Base-by-base conservation (phyloP, 2,797 vertebrate species). In the Nasua narica region DNA sequence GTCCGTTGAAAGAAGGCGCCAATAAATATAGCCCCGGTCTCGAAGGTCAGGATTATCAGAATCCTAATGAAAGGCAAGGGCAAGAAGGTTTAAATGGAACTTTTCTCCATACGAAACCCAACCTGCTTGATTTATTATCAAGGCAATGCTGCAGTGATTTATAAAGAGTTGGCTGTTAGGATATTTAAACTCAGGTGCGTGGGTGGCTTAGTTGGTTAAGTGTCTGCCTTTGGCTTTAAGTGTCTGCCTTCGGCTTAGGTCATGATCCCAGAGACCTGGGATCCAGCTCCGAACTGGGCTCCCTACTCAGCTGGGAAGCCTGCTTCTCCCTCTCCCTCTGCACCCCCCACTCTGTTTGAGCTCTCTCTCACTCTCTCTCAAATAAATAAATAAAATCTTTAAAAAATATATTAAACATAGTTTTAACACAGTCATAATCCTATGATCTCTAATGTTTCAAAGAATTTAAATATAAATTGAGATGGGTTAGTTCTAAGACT, bases 1-100 rank as follows among this genome's bases (percentile, higher is more conserved):
- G 96, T 99, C 99, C 3, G 99, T 99, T 98, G 99, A 99, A 91
- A 99, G 98, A 96, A 99, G 99, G 91, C 99, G 99, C 99, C 99
- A 99, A 95, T 99, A 99, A 98, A 99, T 99, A 98, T 99, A 99
- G 97, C 99, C 99, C 2, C 99, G 98, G 97, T 99, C 99, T 32
- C 99, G 99, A 95, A 99, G 99, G 98, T 99, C 99, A 27, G 99
- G 99, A 98, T 99, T 99, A 98, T 99, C 99, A 0, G 99, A 99
- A 98, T 99, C 99, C 99, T 99, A 98, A 74, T 21, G 82, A 81
- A 90, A 97, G 65, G 11, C 25, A 94, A 96, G 90, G 21, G 40
- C 37, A 96, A 60, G 43, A 76, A 91, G 16, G 37, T 46, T 77
- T 87, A 94, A 79, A 69, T 35, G 21, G 67, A 91, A 70, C 32